Base-by-base conservation (phyloP, 2,888 invertebrate genomes). In the Noctua comes region DNA sequence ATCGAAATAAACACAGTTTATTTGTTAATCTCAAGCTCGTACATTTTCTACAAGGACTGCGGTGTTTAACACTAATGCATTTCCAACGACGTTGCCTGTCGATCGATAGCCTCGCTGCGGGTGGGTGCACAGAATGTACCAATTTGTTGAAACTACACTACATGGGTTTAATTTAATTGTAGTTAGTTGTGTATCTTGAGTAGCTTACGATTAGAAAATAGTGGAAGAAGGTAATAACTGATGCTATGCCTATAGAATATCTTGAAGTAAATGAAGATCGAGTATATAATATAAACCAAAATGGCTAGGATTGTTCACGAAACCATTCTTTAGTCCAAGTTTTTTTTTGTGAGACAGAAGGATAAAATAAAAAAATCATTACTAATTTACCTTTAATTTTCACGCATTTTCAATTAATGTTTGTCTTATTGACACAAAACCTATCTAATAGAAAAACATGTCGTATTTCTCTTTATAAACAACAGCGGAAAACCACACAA, bases 21-120 rank as follows among this genome's bases (percentile, higher is more conserved):
- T 43, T 48, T 62, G 64, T 18, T 48, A n/a, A 51, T 62, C n/a
- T 18, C 2, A 51, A 51, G 31, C n/a, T 62, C 18, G 31, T 21
- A 51, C 24, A 27, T 36, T 51, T 4, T n/a, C 0, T 70, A 51
- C 31, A 46, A 59, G 40, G 13, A 51, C 31, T 68, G 31, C 21
- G 2, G 40, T 66, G 31, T 16, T 75, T 18, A 69, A 27, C 57
- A 74, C 79, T 83, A 83, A 76, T 83, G 75, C 72, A 59, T 79
- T 84, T 84, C 68, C 71, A 75, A 72, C 54, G 59, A 69, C 79
- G 48, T 8, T 16, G 70, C 40, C 62, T 65, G 64, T 36, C 57
- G 51, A 54, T 80, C 68, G 48, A 77, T 83, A 18, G 4, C n/a
- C 31, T 31, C 82, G 1, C 68, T 13, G 64, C 57, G 72, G 84